phyloP scores from a whole-genome alignment of 2,888 invertebrate genomes.

The Ernsta delagoae region DNA sequence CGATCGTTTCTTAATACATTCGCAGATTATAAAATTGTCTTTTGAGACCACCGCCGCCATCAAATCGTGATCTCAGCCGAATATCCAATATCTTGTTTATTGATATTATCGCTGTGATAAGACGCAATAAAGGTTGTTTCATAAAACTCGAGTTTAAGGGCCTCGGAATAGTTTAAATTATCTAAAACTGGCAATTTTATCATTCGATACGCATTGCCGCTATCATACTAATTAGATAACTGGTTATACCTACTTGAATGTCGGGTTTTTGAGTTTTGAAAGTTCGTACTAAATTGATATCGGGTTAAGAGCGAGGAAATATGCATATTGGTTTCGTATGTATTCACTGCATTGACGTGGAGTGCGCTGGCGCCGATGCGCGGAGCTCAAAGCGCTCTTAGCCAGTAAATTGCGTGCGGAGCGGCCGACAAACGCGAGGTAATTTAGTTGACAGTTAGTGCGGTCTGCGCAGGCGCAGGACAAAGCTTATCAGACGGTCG shows the following conservation, averaged over 20 bases:
- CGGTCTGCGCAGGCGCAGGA: constrained; percentile 52
- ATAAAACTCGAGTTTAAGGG: constrained; percentile 32
- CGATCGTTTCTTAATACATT: constrained; percentile 52
- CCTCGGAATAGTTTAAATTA: constrained; percentile 35
- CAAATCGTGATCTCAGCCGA: constrained; percentile 49
- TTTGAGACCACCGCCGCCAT: constrained; percentile 60
- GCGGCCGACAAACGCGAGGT: constrained; percentile 77
- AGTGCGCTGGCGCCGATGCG: constrained; percentile 60
- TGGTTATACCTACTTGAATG: constrained; percentile 10
- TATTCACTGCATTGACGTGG: background rate
- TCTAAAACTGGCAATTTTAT: constrained; percentile 36
- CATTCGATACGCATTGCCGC: constrained; percentile 23
- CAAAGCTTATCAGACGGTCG: constrained; percentile 73
- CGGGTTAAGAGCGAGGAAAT: constrained; percentile 13
- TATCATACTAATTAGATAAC: constrained; percentile 33
- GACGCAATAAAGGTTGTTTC: constrained; percentile 30
- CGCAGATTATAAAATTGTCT: constrained; percentile 63
- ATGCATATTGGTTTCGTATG: constrained; percentile 13
- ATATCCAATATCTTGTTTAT: constrained; percentile 36
- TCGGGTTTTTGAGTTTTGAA: constrained; percentile 9
- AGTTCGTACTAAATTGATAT: background rate
- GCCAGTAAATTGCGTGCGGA: constrained; percentile 77
- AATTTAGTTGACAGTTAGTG: constrained; percentile 81
- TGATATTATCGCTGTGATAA: constrained; percentile 33
- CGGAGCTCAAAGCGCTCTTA: constrained; percentile 58